A percentile compares a stretch with the other conserved stretches of the same genome.
These are phyloP conservation scores for Nematolebias whitei DNA, from an alignment of 2,113 vertebrate genomes.

Conservation along the genomic window DNA sequence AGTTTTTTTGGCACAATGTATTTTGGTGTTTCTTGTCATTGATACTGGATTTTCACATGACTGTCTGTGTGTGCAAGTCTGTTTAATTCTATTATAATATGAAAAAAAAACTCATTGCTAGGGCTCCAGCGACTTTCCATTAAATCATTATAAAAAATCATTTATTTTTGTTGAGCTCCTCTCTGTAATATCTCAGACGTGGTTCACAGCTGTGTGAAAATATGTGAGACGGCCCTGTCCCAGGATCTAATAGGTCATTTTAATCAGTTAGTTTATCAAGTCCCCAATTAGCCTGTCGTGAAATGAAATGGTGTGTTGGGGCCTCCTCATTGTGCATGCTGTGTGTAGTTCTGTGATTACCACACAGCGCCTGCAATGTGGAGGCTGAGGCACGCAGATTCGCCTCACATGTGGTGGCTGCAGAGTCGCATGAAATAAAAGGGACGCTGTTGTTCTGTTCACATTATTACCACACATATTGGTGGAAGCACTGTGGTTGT, in stretches of 20 bases:
- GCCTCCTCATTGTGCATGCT: constrained; percentile 81
- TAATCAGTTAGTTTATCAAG: constrained; percentile 29
- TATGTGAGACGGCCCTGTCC: neutral
- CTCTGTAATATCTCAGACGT: neutral
- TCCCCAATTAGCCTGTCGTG: constrained; percentile 11
- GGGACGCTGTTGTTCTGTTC: neutral
- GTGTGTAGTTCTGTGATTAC: constrained; percentile 63
- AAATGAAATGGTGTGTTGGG: constrained; percentile 17
- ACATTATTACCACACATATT: neutral
- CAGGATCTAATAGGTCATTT: constrained; percentile 3
- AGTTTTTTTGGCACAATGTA: too few species aligned
- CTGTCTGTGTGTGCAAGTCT: neutral
- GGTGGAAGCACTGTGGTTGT: neutral
- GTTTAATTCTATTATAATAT: neutral
- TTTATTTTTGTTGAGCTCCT: too few species aligned
- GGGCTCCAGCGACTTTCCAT: neutral
- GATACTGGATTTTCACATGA: neutral
- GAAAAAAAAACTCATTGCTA: neutral
- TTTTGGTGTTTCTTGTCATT: too few species aligned
- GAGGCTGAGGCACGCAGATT: constrained; percentile 51
- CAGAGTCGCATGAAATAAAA: neutral
- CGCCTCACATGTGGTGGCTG: constrained; percentile 7
- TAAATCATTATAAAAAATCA: neutral
- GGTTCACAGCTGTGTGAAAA: neutral
- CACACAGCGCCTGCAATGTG: constrained; percentile 81